A percentile compares a stretch with the other conserved stretches of the same genome.
These are phyloP conservation scores for Drosophila parvula DNA, from an alignment of 1,140 invertebrate species.

Conservation along the genomic window DNA sequence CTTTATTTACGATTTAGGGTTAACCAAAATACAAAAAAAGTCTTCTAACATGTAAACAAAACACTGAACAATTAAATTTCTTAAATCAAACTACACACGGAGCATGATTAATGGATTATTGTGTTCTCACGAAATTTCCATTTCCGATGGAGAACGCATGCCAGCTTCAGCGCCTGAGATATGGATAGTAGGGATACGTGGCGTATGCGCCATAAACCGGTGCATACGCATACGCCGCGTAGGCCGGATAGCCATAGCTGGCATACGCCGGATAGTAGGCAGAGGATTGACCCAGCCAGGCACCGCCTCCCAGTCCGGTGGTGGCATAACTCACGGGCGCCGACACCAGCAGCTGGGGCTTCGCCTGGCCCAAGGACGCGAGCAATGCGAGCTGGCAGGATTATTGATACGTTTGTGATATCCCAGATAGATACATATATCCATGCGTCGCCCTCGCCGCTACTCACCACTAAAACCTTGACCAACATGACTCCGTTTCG, in stretches of 20 bases:
- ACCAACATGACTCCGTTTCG: conserved; percentile 54
- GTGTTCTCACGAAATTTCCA: conserved; percentile 4
- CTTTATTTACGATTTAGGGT: neutral
- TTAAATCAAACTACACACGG: conserved; percentile 1
- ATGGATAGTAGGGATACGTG: conserved; percentile 72
- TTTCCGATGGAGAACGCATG: conserved; percentile 12
- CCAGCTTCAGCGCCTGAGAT: conserved; percentile 62
- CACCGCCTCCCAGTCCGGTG: conserved; percentile 32
- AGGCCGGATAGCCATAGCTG: conserved; percentile 70
- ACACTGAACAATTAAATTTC: conserved; percentile 4
- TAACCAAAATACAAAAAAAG: conserved; percentile 1
- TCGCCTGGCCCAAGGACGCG: conserved; percentile 47
- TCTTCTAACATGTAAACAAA: neutral
- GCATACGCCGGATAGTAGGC: conserved; percentile 54
- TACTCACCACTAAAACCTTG: conserved; percentile 70
- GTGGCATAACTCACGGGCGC: conserved; percentile 68
- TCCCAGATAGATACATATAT: conserved; percentile 16
- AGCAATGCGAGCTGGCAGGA: conserved; percentile 57
- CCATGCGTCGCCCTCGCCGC: neutral
- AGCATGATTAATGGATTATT: conserved; percentile 5
- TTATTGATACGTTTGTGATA: conserved; percentile 39
- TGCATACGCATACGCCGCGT: conserved; percentile 71
- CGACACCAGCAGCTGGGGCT: conserved; percentile 65
- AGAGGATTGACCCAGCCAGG: conserved; percentile 43
- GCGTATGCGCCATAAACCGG: conserved; percentile 70